A percentile compares a stretch with the other conserved stretches of the same genome.
Evolutionary conservation across 2,888 invertebrate genomes (phyloP).

Genomic region (Leucoma salicis): DNA sequence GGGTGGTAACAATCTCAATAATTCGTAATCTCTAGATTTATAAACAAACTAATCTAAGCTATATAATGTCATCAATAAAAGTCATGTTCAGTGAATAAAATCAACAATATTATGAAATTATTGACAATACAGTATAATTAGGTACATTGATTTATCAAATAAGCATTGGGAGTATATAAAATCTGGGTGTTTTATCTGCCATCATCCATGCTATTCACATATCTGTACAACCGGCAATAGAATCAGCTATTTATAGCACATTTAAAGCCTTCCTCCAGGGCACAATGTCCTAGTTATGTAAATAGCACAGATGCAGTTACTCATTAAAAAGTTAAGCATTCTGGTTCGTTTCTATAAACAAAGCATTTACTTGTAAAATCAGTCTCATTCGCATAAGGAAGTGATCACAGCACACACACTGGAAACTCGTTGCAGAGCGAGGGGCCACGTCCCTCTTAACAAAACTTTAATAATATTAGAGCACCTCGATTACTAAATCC

Average conservation of each 20-base stretch:
- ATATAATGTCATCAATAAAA: slow-evolving; percentile 73
- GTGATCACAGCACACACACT: slow-evolving; percentile 81
- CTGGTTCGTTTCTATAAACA: slow-evolving; percentile 64
- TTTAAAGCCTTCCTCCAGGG: not conserved
- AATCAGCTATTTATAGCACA: not conserved
- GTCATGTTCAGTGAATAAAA: slow-evolving; percentile 67
- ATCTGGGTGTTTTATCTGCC: slow-evolving; percentile 38
- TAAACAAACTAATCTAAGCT: slow-evolving; percentile 72
- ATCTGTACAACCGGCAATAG: slow-evolving; percentile 4
- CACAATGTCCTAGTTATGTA: not conserved
- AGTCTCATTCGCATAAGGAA: slow-evolving; percentile 83
- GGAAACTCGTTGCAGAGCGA: slow-evolving; percentile 77
- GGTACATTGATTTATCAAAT: slow-evolving; percentile 54
- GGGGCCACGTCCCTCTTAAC: slow-evolving; percentile 71
- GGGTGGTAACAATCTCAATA: slow-evolving; percentile 79
- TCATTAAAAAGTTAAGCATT: slow-evolving; percentile 50
- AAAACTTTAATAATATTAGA: slow-evolving; percentile 65
- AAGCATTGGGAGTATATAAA: slow-evolving; percentile 60
- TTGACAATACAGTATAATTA: slow-evolving; percentile 59
- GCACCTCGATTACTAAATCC: slow-evolving; percentile 74
- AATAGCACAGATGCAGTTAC: slow-evolving; percentile 9
- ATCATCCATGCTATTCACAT: slow-evolving; percentile 20
- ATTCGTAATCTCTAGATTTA: slow-evolving; percentile 73
- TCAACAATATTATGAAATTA: slow-evolving; percentile 51
- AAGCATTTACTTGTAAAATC: slow-evolving; percentile 79